Evolutionary conservation across 2,888 invertebrate genomes (phyloP).

Genomic region (Erebia ligea): DNA sequence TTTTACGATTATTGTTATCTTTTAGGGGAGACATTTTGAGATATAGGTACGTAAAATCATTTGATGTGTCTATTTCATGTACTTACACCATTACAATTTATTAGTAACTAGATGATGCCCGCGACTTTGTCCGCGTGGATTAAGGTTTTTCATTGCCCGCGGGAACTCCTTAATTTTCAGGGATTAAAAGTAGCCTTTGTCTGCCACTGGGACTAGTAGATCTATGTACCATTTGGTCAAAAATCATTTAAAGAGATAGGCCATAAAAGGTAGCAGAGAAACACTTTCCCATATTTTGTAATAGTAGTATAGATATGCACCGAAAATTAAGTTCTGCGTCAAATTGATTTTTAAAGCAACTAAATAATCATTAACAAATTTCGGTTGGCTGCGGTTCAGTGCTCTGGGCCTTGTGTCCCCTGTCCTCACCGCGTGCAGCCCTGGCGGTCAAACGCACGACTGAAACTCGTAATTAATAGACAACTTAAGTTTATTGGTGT

Average conservation of each 20-base stretch:
- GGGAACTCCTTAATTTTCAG: no score
- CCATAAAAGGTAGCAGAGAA: no score
- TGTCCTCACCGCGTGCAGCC: slow-evolving; percentile 45
- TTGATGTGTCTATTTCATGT: background rate
- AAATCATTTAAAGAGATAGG: no score
- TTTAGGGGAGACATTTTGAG: slow-evolving; percentile 14
- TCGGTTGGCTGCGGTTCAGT: slow-evolving; percentile 60
- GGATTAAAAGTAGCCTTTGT: no score
- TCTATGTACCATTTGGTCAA: no score
- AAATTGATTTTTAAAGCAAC: slow-evolving; percentile 3
- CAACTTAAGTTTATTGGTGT: slow-evolving; percentile 42
- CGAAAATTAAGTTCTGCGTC: background rate
- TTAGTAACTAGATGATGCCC: background rate
- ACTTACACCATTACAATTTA: background rate
- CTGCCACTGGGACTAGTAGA: no score
- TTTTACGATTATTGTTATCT: slow-evolving; percentile 26
- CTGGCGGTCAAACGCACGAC: slow-evolving; percentile 42
- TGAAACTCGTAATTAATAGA: slow-evolving; percentile 47
- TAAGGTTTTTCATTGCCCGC: no score
- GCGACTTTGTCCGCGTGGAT: no score
- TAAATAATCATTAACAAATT: slow-evolving; percentile 44
- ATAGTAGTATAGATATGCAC: no score
- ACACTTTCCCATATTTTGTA: no score
- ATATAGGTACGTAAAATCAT: background rate
- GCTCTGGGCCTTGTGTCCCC: slow-evolving; percentile 47